Base-by-base conservation (phyloP, 2,797 vertebrate species). In the Valencia hispanica region DNA sequence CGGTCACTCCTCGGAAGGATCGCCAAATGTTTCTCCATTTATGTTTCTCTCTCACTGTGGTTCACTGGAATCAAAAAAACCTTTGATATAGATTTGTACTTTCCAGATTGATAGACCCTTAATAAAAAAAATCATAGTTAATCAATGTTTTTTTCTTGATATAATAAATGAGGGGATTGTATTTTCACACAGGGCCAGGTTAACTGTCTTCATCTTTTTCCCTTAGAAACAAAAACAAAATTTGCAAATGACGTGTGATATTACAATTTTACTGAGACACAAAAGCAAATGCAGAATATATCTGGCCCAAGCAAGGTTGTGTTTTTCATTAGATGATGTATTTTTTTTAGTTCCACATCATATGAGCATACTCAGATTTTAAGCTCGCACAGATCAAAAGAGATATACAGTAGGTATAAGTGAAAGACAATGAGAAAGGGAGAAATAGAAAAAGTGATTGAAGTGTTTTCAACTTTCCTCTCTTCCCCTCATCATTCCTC, bases 401-500 rank as follows among this genome's bases (percentile, higher is more conserved):
- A 55, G 32, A 47, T 36, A 45, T 66, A n/a, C n/a, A n/a, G n/a
- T n/a, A 78, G 65, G 53, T 53, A 73, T 53, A 74, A 68, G 32
- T 55, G 59, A 72, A 69, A 30, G 69, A 55, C 72, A 66, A 18
- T 10, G 41, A 32, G 32, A 61, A 61, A 61, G 76, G 55, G 43
- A 65, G 65, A 66, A 59, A n/a, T 63, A 50, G 59, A 27, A 70
- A 51, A 75, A 72, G 70, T 80, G 72, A 85, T 72, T 71, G 55
- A 66, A 82, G 76, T 86, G 87, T 74, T 84, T 89, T 89, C 4
- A 77, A 81, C 81, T 83, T 81, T 63, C 57, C 68, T 79, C 72
- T 73, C 73, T 71, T 76, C 55, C 53, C 43, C 79, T 78, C 82
- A 78, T 78, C 82, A 74, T 74, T 27, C 55, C 20, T 51, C 72